phyloP scores from a whole-genome alignment of 2,888 invertebrate species.

The Hirtodrosophila trivittata region DNA sequence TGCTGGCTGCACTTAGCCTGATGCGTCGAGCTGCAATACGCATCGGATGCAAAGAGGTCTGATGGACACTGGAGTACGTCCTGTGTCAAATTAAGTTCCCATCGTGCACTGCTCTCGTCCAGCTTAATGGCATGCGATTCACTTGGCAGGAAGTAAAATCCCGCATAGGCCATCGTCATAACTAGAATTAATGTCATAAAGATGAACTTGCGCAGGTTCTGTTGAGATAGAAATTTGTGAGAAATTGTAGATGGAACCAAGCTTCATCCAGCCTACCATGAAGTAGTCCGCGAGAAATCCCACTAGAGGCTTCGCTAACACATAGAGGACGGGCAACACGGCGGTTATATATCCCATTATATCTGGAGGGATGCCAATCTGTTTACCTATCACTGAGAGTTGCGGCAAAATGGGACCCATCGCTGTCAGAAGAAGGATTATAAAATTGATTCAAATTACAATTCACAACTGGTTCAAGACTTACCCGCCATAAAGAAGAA shows the following conservation, averaged over 20 bases:
- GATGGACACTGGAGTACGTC: slow-evolving; percentile 47
- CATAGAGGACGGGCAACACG: slow-evolving; percentile 90
- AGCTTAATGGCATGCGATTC: slow-evolving; percentile 65
- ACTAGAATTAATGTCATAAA: slow-evolving; percentile 87
- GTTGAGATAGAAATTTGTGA: no score
- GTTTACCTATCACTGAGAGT: slow-evolving; percentile 90
- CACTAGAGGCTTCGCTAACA: slow-evolving; percentile 90
- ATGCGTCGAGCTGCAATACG: slow-evolving; percentile 51
- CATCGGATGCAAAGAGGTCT: slow-evolving; percentile 20
- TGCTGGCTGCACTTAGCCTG: slow-evolving; percentile 52
- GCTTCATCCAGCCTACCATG: slow-evolving; percentile 82
- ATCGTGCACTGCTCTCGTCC: slow-evolving; percentile 44
- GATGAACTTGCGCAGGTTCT: slow-evolving; percentile 87
- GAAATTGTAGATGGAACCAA: neutral
- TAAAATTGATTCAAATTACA: neutral
- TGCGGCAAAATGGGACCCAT: slow-evolving; percentile 92
- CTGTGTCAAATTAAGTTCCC: slow-evolving; percentile 55
- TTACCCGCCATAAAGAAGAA: slow-evolving; percentile 95
- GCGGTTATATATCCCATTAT: slow-evolving; percentile 91
- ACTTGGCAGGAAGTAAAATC: slow-evolving; percentile 88
- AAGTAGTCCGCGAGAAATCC: slow-evolving; percentile 91
- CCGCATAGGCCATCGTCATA: slow-evolving; percentile 88
- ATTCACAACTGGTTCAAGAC: slow-evolving; percentile 63
- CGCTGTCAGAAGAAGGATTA: slow-evolving; percentile 85
- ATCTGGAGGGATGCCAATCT: slow-evolving; percentile 90